Base-by-base conservation (phyloP, 1,140 invertebrate genomes). In the Scaptomyza hsui region DNA sequence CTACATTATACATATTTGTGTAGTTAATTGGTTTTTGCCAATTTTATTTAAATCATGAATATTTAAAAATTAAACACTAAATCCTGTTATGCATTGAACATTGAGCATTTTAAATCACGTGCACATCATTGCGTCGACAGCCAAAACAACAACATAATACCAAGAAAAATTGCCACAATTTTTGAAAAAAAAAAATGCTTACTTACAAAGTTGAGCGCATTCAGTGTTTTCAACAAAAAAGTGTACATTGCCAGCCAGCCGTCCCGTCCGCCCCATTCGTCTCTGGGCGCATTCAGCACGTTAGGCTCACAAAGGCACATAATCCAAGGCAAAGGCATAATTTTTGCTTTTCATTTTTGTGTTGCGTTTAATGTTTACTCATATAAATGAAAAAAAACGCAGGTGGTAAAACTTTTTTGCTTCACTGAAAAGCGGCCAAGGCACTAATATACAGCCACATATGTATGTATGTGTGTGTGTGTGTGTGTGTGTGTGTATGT, bases 341-440 rank as follows among this genome's bases (percentile, higher is more conserved):
- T 75, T 85, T 85, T 79, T 69, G 70, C 80, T 77, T 80, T 80
- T 71, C 59, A 69, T 72, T 78, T 78, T 63, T 29, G 24, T 19
- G 42, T 47, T 62, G 53, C 62, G 56, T 69, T 88, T 88, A 88
- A 86, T 86, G 74, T 88, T 86, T 86, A 86, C 82, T 88, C 74
- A 88, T 86, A 78, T 78, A 88, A 88, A 88, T 86, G 77, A 86
- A 86, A 75, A 29, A 29, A 29, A 9, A 68, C 69, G 63, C 80
- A 85, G 80, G 76, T 85, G 80, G 77, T 59, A 67, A 80, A 86
- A 77, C 57, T 83, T 86, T 29, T 85, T 67, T 67, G 63, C 63
- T 60, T 64, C 53, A 72, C 69, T 51, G 52, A 68, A 72, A 57
- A 49, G 48, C 53, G 69, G 62, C 63, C 63, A 67, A 70, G 59